Conservation (phyloP, 2,797 vertebrate genomes). For the Dipus sagitta region DNA sequence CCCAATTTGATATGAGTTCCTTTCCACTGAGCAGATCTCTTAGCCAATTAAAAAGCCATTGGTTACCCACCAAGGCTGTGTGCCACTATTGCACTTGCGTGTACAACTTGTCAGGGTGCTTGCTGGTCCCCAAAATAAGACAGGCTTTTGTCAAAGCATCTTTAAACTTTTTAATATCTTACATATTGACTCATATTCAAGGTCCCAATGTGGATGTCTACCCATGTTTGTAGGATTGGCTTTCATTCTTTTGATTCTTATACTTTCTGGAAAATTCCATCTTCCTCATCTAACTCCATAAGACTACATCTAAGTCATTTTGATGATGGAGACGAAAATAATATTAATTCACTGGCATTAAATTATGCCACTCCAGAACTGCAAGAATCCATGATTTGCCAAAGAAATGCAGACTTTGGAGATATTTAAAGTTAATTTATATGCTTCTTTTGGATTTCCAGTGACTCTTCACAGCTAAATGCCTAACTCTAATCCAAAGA, state of each 20-base stretch:
- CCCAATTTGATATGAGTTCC: too few relatives aligned
- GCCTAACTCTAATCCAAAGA: background rate
- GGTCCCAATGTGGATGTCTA: background rate
- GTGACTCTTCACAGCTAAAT: background rate
- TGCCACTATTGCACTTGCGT: too few relatives aligned
- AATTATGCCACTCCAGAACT: conserved; percentile 5
- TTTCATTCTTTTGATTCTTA: background rate
- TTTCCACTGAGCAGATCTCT: too few relatives aligned
- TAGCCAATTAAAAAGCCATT: too few relatives aligned
- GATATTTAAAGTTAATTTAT: background rate
- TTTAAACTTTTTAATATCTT: background rate
- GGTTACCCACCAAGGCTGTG: too few relatives aligned
- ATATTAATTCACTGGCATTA: conserved; percentile 22
- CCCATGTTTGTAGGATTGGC: background rate
- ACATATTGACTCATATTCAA: background rate
- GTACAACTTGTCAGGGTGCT: too few relatives aligned
- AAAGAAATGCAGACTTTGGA: conserved; percentile 17
- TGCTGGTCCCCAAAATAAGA: too few relatives aligned
- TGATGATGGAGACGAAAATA: background rate
- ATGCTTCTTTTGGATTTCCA: background rate
- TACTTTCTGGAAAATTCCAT: background rate
- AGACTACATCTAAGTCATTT: background rate
- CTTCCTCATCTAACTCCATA: background rate
- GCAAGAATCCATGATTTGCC: background rate
- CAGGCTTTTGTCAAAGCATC: background rate